Evolutionary conservation across 2,113 vertebrate species (phyloP).

Genomic region (Esox niger): DNA sequence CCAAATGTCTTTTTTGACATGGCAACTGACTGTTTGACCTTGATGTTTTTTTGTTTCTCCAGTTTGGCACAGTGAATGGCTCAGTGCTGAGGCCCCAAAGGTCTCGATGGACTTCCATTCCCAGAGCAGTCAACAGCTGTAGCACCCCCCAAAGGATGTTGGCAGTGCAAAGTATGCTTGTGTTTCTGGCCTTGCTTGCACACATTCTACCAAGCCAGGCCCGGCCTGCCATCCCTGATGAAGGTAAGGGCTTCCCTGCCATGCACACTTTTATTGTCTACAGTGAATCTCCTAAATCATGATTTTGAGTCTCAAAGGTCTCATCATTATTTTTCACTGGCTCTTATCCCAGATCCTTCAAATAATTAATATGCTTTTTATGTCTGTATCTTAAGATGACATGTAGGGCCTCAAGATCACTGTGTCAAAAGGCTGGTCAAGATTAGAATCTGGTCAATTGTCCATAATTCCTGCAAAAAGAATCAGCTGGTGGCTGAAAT

Average conservation of each 20-base stretch:
- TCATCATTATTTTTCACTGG: not conserved
- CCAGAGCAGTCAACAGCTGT: slow-evolving; percentile 54
- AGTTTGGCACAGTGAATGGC: slow-evolving; percentile 47
- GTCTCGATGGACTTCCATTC: slow-evolving; percentile 68
- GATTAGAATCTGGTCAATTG: too few relatives aligned
- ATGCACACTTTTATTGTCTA: not conserved
- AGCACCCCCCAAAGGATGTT: slow-evolving; percentile 70
- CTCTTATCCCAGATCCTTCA: not conserved
- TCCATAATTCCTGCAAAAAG: too few relatives aligned
- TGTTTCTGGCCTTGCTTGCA: slow-evolving; percentile 65
- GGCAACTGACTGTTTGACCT: not conserved
- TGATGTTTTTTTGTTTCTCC: not conserved
- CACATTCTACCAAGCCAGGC: slow-evolving; percentile 57
- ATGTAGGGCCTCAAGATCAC: too few relatives aligned
- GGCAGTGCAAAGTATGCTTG: slow-evolving; percentile 63
- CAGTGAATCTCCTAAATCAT: not conserved
- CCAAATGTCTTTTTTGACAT: too few relatives aligned
- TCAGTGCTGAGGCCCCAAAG: slow-evolving; percentile 61
- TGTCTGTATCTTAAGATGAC: too few relatives aligned
- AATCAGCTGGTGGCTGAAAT: too few relatives aligned
- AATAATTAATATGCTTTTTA: not conserved
- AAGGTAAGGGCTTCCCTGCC: slow-evolving; percentile 60
- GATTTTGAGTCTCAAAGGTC: not conserved
- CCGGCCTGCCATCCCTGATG: slow-evolving; percentile 61
- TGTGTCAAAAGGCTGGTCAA: too few relatives aligned